phyloP scores from a whole-genome alignment of 2,888 invertebrate genomes.

The Phania funesta region DNA sequence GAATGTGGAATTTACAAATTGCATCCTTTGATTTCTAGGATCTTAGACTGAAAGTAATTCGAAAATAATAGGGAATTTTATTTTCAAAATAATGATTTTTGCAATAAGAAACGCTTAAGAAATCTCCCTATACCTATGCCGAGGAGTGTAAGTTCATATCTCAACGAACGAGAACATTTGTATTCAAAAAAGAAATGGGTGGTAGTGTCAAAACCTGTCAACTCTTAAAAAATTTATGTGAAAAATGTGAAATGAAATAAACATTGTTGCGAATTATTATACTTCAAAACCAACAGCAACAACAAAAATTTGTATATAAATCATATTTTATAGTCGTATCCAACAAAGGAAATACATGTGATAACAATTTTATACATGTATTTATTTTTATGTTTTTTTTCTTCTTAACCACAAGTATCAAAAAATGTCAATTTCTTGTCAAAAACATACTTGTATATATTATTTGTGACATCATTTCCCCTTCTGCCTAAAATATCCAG shows the following conservation, averaged over 20 bases:
- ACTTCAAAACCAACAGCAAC: slow-evolving; percentile 9
- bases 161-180: slow-evolving; percentile 6
- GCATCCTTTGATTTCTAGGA: no score
- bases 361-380: slow-evolving; percentile 48
- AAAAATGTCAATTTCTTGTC: slow-evolving; percentile 53
- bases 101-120: not conserved
- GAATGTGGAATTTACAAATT: no score
- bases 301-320: slow-evolving; percentile 32
- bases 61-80: no score
- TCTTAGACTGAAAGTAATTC: no score
- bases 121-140: not conserved
- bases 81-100: not conserved
- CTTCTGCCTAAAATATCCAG: not conserved
- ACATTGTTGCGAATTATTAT: slow-evolving; percentile 31
- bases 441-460: slow-evolving; percentile 30
- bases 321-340: slow-evolving; percentile 22
- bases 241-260: slow-evolving; percentile 1
- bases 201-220: slow-evolving; percentile 62
- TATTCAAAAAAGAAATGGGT: not conserved
- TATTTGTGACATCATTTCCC: slow-evolving; percentile 2
- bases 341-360: slow-evolving; percentile 39
- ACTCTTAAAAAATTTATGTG: slow-evolving; percentile 52
- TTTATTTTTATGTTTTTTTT: not conserved
- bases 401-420: slow-evolving; percentile 33
- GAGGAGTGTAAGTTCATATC: not conserved